Evolutionary conservation across 2,888 invertebrate species (phyloP), one percentile per base, ranked within the genome.

Genomic region (Apamea epomidion): DNA sequence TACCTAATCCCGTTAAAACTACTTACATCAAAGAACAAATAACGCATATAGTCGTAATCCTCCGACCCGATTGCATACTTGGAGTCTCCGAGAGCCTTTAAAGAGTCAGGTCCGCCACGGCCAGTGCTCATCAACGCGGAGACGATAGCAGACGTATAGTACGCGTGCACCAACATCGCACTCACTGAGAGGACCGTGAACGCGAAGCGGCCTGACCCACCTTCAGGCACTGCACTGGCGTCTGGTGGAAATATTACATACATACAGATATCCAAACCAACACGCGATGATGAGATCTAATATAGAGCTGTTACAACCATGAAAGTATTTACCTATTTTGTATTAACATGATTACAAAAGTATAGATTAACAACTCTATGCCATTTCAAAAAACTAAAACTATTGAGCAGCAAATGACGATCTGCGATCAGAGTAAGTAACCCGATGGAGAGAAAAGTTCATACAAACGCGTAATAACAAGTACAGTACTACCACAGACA

Each of bases 81-180:
- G 0, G 96, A 96, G 87, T 96, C 96, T 0, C 93, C 96, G 0
- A 96, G 91, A 0, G 91, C 89, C 25, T 90, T 89, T 25, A 96
- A 87, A 0, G 94, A 91, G 72, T 92, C 91, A 0, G 94, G 95
- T 0, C 96, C 96, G 21, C 93, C 93, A 64, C 92, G 89, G 0
- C 96, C 96, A 0, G 94, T 91, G 86, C 94, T 94, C 96, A 96
- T 95, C 12, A 96, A 92, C 0, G 94, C 93, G 0, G 96, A 96
- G 2, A 96, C 96, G 3, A 96, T 94, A 6, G 96, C 96, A 0
- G 96, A 96, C 0, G 96, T 95, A 83, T 96, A 96, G 88, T 96
- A 96, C 0, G 96, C 95, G 76, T 96, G 95, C 1, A 96, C 94
- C 60, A 96, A 85, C 96, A 96, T 96, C 0, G 96, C 93, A 14